These are phyloP conservation scores for Rhynchomys soricoides DNA, from an alignment of 2,113 vertebrate species.

Conservation along the genomic window DNA sequence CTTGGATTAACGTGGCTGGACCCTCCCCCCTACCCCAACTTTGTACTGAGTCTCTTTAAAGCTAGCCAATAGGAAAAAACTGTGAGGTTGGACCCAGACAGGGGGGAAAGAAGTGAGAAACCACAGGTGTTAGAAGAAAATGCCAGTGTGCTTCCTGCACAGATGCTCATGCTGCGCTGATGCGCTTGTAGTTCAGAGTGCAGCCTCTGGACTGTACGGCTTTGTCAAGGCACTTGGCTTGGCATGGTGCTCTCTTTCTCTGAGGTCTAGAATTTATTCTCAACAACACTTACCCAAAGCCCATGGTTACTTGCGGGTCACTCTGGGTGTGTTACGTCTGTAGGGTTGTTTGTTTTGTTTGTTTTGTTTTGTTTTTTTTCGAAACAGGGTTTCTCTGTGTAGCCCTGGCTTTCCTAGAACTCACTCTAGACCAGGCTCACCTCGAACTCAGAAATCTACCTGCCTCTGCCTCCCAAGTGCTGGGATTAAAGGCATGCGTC, in stretches of 20 bases:
- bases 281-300: neutral
- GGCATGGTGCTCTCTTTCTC: neutral
- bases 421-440: no score
- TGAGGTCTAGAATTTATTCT: neutral
- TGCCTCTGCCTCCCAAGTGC: no score
- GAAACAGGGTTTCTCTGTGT: no score
- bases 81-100: neutral
- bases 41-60: neutral
- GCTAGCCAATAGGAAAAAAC: neutral
- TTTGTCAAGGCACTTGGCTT: neutral
- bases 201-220: neutral
- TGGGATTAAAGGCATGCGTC: no score
- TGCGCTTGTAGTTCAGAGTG: no score
- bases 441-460: no score
- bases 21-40: neutral
- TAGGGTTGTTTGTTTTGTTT: no score
- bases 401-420: no score
- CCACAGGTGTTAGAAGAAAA: neutral
- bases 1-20: neutral
- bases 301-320: neutral
- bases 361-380: no score
- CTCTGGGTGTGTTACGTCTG: no score
- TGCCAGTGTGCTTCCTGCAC: neutral
- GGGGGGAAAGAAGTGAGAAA: neutral
- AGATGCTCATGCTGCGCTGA: neutral